A percentile compares a stretch with the other conserved stretches of the same genome.
Evolutionary conservation across 1,140 invertebrate genomes (phyloP).

Genomic region (Zaprionus africanus): DNA sequence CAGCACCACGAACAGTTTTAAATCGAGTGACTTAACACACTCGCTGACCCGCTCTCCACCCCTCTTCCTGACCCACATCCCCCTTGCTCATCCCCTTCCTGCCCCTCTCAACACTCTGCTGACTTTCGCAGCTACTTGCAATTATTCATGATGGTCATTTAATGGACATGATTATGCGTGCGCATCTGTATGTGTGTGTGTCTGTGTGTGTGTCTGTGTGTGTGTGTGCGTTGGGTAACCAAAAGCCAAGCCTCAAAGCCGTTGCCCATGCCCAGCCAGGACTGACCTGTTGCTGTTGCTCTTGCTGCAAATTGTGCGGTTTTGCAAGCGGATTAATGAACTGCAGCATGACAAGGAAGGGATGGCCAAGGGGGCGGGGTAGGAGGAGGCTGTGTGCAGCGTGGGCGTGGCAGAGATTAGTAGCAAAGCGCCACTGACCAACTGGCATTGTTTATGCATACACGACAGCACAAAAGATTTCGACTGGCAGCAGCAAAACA

Average conservation of each 20-base stretch:
- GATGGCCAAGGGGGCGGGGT: background rate
- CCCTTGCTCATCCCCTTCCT: background rate
- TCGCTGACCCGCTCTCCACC: no score
- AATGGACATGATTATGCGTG: constrained; percentile 30
- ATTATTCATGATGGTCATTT: constrained; percentile 29
- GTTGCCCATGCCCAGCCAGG: background rate
- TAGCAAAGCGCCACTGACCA: background rate
- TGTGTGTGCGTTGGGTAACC: constrained; percentile 7
- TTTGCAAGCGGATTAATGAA: constrained; percentile 43
- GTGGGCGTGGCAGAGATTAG: background rate
- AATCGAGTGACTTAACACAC: constrained; percentile 34
- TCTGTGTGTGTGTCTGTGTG: background rate
- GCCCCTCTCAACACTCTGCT: background rate
- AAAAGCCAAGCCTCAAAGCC: constrained; percentile 3
- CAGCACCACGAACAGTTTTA: constrained; percentile 9
- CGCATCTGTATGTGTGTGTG: background rate
- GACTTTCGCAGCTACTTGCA: constrained; percentile 36
- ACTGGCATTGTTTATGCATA: background rate
- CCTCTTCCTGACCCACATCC: background rate
- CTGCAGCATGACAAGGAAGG: background rate
- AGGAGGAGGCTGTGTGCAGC: background rate
- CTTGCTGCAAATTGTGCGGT: constrained; percentile 46
- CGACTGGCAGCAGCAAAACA: background rate
- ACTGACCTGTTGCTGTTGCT: constrained; percentile 30
- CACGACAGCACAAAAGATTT: background rate